Percentiles rank a stretch among this genome's conserved stretches.
Conservation (phyloP, 2,888 invertebrate genomes). For the Villa cingulata region DNA sequence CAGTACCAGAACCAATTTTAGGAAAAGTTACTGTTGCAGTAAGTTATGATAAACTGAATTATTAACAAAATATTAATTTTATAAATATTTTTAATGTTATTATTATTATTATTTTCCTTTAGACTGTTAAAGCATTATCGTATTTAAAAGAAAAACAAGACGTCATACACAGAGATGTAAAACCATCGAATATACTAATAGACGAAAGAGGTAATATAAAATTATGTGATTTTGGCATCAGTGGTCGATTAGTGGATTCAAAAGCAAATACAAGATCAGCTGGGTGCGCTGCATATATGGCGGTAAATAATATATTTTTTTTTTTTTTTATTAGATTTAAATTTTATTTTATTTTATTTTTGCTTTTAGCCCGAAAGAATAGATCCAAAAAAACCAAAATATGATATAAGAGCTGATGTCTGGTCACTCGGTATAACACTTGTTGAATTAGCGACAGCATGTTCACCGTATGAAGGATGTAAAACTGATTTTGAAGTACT, state of each 20-base stretch:
- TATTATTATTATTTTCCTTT: slow-evolving; percentile 19
- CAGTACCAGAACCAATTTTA: slow-evolving; percentile 91
- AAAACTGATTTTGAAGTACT: slow-evolving; percentile 96
- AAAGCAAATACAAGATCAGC: slow-evolving; percentile 95
- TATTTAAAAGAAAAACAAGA: slow-evolving; percentile 96
- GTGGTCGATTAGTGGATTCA: slow-evolving; percentile 93
- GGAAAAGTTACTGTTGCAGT: slow-evolving; percentile 96
- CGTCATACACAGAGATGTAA: slow-evolving; percentile 95
- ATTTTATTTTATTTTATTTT: background rate
- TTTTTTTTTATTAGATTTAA: background rate
- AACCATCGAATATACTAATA: slow-evolving; percentile 95
- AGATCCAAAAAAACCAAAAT: slow-evolving; percentile 87
- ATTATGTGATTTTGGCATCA: slow-evolving; percentile 98
- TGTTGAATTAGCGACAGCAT: slow-evolving; percentile 92
- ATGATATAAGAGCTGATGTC: slow-evolving; percentile 97
- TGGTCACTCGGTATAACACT: slow-evolving; percentile 96
- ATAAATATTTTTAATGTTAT: slow-evolving; percentile 1
- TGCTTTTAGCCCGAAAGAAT: slow-evolving; percentile 80
- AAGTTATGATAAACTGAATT: slow-evolving; percentile 31
- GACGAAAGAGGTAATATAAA: slow-evolving; percentile 93
- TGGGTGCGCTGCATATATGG: slow-evolving; percentile 99
- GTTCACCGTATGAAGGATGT: slow-evolving; percentile 88
- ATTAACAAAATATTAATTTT: background rate
- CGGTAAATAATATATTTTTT: slow-evolving; percentile 57
- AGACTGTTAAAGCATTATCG: slow-evolving; percentile 91